Percentiles rank a stretch among this genome's conserved stretches.
phyloP scores from a whole-genome alignment of 2,797 vertebrate species.

The Mergus octosetaceus region DNA sequence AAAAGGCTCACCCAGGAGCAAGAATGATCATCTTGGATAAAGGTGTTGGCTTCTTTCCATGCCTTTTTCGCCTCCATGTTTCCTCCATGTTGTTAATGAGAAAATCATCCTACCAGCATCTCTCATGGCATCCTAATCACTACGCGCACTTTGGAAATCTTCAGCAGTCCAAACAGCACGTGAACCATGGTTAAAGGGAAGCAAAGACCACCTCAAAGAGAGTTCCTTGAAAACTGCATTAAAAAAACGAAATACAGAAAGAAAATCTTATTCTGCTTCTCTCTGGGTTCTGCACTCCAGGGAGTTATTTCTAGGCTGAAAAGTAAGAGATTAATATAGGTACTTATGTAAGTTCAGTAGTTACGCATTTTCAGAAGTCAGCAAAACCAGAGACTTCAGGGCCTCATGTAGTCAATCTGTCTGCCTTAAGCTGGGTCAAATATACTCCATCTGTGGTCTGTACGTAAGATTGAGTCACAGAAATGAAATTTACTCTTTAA shows the following conservation, averaged over 20 bases:
- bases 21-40: background rate
- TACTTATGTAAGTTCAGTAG: background rate
- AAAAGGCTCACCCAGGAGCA: background rate
- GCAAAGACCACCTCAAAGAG: background rate
- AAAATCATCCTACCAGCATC: background rate
- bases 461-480: background rate
- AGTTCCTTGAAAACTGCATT: background rate
- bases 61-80: background rate
- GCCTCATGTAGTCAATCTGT: background rate
- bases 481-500: background rate
- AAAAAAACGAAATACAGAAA: background rate
- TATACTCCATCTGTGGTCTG: background rate
- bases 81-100: background rate
- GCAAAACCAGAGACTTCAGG: background rate
- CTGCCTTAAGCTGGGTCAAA: background rate
- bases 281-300: background rate
- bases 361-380: background rate
- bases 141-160: background rate
- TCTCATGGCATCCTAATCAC: background rate
- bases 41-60: background rate
- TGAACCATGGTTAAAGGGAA: background rate
- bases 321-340: background rate
- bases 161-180: background rate
- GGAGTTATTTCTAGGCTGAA: background rate
- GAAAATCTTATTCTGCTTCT: background rate